Percentiles rank a stretch among this genome's conserved stretches.
phyloP scores from a whole-genome alignment of 2,797 vertebrate genomes.

The Spinibarbus caldwelli region DNA sequence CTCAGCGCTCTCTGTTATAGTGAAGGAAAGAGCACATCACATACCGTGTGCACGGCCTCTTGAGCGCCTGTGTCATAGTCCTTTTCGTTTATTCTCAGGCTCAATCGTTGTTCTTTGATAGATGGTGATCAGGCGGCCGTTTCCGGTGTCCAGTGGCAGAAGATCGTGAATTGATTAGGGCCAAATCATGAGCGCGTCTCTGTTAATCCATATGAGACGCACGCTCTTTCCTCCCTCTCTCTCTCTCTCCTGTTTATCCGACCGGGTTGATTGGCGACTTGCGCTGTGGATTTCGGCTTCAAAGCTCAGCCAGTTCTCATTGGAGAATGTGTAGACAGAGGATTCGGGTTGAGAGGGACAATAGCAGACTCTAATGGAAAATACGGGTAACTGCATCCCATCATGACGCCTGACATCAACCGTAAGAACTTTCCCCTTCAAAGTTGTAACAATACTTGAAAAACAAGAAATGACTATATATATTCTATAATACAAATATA shows the following conservation, averaged over 20 bases:
- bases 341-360: not conserved
- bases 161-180: conserved; percentile 3
- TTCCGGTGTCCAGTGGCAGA: conserved; percentile 25
- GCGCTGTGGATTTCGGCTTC: conserved; percentile 34
- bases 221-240: not conserved
- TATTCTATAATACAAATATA: not conserved
- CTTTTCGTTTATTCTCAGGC: conserved; percentile 34
- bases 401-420: not conserved
- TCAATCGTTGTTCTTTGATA: conserved; percentile 38
- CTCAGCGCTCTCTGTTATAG: no score
- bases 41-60: conserved; percentile 53
- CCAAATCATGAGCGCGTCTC: not conserved
- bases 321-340: conserved; percentile 23
- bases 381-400: not conserved
- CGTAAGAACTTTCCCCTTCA: not conserved
- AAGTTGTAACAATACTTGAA: not conserved
- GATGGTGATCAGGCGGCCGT: conserved; percentile 33
- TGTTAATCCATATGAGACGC: conserved; percentile 27
- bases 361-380: conserved; percentile 51
- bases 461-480: no score
- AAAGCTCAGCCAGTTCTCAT: conserved; percentile 49
- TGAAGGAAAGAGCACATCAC: conserved; percentile 9
- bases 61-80: conserved; percentile 46
- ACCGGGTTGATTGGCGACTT: conserved; percentile 44
- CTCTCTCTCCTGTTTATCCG: not conserved